Evolutionary conservation across 2,797 vertebrate genomes (phyloP).

Genomic region (Bucorvus abyssinicus): DNA sequence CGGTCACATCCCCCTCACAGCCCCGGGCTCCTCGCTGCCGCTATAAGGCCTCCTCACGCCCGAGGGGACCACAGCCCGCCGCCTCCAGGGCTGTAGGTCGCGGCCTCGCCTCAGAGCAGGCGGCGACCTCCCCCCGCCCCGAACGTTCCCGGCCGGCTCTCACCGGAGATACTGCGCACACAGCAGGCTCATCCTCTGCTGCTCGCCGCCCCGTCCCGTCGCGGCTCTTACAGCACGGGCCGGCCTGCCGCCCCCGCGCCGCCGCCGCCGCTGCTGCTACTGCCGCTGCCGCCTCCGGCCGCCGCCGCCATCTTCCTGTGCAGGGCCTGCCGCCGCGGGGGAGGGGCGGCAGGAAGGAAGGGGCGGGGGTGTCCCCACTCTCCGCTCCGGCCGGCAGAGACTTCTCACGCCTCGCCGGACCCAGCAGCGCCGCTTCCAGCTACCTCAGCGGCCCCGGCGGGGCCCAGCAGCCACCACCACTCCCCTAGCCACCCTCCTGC

Average conservation of each 20-base stretch:
- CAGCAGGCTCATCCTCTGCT: constrained; percentile 83
- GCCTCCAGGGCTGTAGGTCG: not conserved
- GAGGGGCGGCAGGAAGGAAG: constrained; percentile 39
- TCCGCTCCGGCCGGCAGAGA: constrained; percentile 48
- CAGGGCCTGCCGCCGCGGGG: constrained; percentile 64
- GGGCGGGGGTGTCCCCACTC: constrained; percentile 24
- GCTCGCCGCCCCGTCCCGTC: constrained; percentile 40
- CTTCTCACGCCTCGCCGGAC: constrained; percentile 23
- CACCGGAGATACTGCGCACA: constrained; percentile 83
- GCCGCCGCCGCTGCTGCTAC: constrained; percentile 51
- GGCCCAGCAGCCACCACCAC: not conserved
- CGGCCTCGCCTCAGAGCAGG: not conserved
- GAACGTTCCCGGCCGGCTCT: constrained; percentile 20
- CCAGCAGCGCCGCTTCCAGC: not conserved
- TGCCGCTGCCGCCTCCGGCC: constrained; percentile 70
- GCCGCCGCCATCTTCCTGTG: constrained; percentile 79
- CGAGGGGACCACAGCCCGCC: not conserved
- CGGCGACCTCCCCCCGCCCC: not conserved
- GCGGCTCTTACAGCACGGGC: constrained; percentile 71
- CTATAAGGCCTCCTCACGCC: not conserved
- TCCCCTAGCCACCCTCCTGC: too few relatives aligned
- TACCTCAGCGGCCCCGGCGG: not conserved
- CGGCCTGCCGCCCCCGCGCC: constrained; percentile 69
- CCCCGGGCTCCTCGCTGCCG: not conserved
- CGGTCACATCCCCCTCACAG: not conserved